Evolutionary conservation across 2,888 invertebrate genomes (phyloP).

Genomic region (Anthrax anthrax): DNA sequence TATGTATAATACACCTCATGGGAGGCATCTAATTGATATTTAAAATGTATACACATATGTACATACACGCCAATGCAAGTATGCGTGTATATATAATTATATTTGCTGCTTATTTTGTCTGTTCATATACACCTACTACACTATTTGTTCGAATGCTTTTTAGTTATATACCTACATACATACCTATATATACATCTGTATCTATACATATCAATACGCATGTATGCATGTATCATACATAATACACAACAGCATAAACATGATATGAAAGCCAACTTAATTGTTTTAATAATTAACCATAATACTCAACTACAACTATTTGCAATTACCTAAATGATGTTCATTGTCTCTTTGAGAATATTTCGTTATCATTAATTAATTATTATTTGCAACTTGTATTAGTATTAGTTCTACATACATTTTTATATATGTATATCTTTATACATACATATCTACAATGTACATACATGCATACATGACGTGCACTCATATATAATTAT

Average conservation of each 20-base stretch:
- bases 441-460: background rate
- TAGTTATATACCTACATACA: too few species aligned
- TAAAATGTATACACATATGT: too few species aligned
- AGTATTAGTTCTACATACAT: constrained; percentile 2
- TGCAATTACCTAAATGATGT: constrained; percentile 20
- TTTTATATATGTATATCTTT: background rate
- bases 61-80: too few species aligned
- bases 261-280: constrained; percentile 14
- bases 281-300: constrained; percentile 21
- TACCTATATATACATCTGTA: too few species aligned
- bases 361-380: constrained; percentile 21
- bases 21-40: too few species aligned
- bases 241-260: background rate
- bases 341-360: constrained; percentile 21
- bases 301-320: constrained; percentile 20
- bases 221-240: background rate
- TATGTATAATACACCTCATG: too few species aligned
- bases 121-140: too few species aligned
- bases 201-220: too few species aligned
- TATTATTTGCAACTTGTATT: constrained; percentile 13
- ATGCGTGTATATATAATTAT: too few species aligned
- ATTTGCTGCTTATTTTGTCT: too few species aligned
- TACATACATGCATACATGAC: background rate
- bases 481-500: too few species aligned
- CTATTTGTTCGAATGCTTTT: too few species aligned